These are phyloP conservation scores for Galemys pyrenaicus DNA, from an alignment of 2,113 vertebrate species.

Conservation along the genomic window DNA sequence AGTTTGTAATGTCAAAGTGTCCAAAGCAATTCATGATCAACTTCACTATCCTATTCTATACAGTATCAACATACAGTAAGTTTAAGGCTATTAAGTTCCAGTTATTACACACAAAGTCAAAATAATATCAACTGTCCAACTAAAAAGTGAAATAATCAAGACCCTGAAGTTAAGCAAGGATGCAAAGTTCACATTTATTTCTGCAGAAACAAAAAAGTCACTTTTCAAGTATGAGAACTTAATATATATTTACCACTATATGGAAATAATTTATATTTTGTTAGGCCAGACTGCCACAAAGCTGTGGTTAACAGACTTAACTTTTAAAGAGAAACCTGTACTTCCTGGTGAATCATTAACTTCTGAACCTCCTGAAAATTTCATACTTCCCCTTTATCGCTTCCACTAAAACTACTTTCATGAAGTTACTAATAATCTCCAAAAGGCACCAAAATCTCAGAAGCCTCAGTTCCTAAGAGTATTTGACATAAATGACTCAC, in stretches of 20 bases:
- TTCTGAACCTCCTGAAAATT: background rate
- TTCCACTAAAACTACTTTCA: slow-evolving; percentile 42
- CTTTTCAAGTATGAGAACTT: background rate
- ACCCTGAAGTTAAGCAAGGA: background rate
- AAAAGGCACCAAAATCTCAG: background rate
- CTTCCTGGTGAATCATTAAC: slow-evolving; percentile 42
- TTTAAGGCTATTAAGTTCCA: background rate
- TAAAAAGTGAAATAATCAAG: slow-evolving; percentile 31
- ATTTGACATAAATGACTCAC: background rate
- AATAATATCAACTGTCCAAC: background rate
- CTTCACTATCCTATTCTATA: background rate
- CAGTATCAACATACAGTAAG: slow-evolving; percentile 29
- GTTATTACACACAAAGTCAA: background rate
- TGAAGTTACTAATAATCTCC: slow-evolving; percentile 7
- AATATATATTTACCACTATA: slow-evolving; percentile 40
- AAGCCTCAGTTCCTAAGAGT: background rate
- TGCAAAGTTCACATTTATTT: slow-evolving; percentile 6
- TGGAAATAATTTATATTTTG: slow-evolving; percentile 60
- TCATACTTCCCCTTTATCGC: slow-evolving; percentile 18
- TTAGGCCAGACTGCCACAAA: slow-evolving; percentile 22
- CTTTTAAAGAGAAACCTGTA: background rate
- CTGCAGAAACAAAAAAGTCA: slow-evolving; percentile 50
- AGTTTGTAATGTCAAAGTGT: background rate
- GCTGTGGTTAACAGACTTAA: slow-evolving; percentile 30
- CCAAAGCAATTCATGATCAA: slow-evolving; percentile 10